These are phyloP conservation scores for Cerastoderma edule DNA, from an alignment of 2,888 invertebrate species.

Conservation along the genomic window DNA sequence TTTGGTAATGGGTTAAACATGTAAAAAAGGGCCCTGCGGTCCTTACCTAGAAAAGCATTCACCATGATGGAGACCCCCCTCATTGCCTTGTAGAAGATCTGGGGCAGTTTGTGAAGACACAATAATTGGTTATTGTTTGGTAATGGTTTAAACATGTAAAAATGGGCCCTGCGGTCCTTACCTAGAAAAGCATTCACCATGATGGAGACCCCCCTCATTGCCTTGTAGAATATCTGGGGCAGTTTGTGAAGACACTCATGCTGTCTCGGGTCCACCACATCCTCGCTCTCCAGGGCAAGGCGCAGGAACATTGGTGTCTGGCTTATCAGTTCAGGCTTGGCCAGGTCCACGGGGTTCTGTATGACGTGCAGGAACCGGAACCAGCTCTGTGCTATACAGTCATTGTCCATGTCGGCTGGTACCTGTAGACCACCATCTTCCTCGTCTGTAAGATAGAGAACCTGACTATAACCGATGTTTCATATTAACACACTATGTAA, in stretches of 20 bases:
- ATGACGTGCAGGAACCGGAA: constrained; percentile 96
- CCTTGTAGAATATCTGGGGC: constrained; percentile 95
- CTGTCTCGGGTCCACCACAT: constrained; percentile 92
- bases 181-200: too few relatives aligned
- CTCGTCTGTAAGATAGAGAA: too few relatives aligned
- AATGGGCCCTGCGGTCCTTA: too few relatives aligned
- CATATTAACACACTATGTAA: too few relatives aligned
- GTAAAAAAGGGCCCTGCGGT: too few relatives aligned
- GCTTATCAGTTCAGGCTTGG: constrained; percentile 85
- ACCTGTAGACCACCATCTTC: constrained; percentile 92
- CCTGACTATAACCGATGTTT: too few relatives aligned
- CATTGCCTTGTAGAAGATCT: constrained; percentile 96
- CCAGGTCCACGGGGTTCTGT: constrained; percentile 96
- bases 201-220: constrained; percentile 95
- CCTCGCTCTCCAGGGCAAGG: constrained; percentile 92
- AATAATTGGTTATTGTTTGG: too few relatives aligned
- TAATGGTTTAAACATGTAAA: too few relatives aligned
- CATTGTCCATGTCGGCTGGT: constrained; percentile 92
- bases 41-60: too few relatives aligned
- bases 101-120: constrained; percentile 87
- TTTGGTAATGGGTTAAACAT: too few relatives aligned
- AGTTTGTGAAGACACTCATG: constrained; percentile 87
- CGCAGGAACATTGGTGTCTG: constrained; percentile 91
- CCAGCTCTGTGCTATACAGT: constrained; percentile 96
- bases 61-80: constrained; percentile 95